phyloP scores from a whole-genome alignment of 2,113 vertebrate species.

The Solea senegalensis region DNA sequence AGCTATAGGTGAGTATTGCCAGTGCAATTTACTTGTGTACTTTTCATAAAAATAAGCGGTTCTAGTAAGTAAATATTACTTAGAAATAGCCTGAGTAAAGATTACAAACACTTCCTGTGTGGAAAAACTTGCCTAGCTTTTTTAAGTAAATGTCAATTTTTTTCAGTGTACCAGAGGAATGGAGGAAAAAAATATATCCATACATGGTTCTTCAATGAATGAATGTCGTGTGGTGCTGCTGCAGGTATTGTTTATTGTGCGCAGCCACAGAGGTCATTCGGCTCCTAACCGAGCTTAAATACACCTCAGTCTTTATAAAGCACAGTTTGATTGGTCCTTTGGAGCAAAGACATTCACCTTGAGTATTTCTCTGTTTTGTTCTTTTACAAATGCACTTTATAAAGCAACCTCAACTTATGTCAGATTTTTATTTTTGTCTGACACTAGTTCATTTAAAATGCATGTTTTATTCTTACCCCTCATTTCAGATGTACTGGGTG shows the following conservation, averaged over 20 bases:
- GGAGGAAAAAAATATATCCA: conserved; percentile 6
- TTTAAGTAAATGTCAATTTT: too few species aligned
- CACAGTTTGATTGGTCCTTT: conserved; percentile 11
- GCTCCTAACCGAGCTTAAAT: conserved; percentile 46
- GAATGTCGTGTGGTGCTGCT: background rate
- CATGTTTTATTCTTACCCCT: conserved; percentile 14
- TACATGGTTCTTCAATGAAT: background rate
- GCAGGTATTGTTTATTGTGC: conserved; percentile 57
- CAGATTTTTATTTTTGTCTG: background rate
- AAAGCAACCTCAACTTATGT: background rate
- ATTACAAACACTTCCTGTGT: too few species aligned
- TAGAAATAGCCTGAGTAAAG: too few species aligned
- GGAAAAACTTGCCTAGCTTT: too few species aligned
- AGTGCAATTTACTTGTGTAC: too few species aligned
- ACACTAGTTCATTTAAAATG: background rate
- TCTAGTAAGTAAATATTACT: too few species aligned
- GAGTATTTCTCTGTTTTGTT: conserved; percentile 6
- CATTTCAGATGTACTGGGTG: conserved; percentile 87
- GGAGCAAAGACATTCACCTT: conserved; percentile 44
- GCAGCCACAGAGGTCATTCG: conserved; percentile 36
- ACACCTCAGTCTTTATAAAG: conserved; percentile 21
- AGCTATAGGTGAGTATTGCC: too few species aligned
- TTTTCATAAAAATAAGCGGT: too few species aligned
- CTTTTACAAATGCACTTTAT: background rate
- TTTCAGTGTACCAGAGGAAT: conserved; percentile 5